phyloP scores from a whole-genome alignment of 2,888 invertebrate genomes.

The Xanthorhoe spadicearia region DNA sequence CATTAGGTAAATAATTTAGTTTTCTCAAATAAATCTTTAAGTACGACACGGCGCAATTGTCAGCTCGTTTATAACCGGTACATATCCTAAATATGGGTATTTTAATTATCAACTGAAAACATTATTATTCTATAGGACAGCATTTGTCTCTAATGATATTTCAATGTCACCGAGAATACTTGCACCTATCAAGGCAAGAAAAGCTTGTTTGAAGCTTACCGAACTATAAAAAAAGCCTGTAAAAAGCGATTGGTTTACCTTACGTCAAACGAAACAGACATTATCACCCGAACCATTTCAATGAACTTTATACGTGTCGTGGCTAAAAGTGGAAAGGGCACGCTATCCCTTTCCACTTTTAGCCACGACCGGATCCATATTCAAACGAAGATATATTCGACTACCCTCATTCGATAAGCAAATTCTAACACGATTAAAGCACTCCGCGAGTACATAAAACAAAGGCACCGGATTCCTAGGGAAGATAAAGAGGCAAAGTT shows the following conservation, averaged over 20 bases:
- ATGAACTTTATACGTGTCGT: conserved; percentile 7
- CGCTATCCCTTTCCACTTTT: conserved; percentile 9
- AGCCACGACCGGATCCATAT: conserved; percentile 9
- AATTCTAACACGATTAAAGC: conserved; percentile 49
- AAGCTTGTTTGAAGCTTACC: too few relatives aligned
- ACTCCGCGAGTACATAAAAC: conserved; percentile 47
- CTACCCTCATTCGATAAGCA: conserved; percentile 39
- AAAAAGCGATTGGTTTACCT: neutral
- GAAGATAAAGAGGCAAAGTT: conserved; percentile 46
- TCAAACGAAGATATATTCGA: conserved; percentile 28
- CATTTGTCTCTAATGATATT: too few relatives aligned
- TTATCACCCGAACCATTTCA: neutral
- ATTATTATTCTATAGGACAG: too few relatives aligned
- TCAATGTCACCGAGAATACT: too few relatives aligned
- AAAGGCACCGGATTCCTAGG: conserved; percentile 48
- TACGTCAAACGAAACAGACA: neutral
- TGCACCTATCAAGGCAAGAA: too few relatives aligned
- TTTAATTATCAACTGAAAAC: too few relatives aligned
- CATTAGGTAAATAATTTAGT: too few relatives aligned
- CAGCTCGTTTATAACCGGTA: too few relatives aligned
- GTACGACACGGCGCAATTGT: too few relatives aligned
- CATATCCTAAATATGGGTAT: too few relatives aligned
- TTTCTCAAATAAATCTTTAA: too few relatives aligned
- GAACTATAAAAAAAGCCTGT: neutral
- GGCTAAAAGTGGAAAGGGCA: too few relatives aligned